phyloP scores from a whole-genome alignment of 2,888 invertebrate species.

The Parochlus steinenii region DNA sequence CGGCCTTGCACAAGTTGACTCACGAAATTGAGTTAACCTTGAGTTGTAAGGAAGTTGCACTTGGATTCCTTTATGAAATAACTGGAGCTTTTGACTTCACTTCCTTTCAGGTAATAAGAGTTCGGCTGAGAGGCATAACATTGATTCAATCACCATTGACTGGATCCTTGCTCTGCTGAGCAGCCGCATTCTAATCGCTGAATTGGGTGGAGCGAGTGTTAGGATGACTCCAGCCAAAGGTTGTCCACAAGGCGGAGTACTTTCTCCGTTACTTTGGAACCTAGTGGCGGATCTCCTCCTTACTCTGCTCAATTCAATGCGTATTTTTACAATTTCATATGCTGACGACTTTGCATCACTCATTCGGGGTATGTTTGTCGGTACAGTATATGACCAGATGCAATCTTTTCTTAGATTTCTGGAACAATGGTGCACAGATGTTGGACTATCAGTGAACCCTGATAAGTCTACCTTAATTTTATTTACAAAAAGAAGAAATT shows the following conservation, averaged over 20 bases:
- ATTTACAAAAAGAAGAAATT: slow-evolving; percentile 5
- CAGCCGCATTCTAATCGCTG: neutral
- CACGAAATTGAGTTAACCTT: slow-evolving; percentile 10
- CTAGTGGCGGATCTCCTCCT: slow-evolving; percentile 18
- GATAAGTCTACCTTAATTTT: slow-evolving; percentile 9
- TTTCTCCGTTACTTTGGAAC: slow-evolving; percentile 20
- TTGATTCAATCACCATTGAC: neutral
- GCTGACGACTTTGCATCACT: neutral
- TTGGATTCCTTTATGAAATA: slow-evolving; percentile 16
- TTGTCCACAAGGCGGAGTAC: slow-evolving; percentile 20
- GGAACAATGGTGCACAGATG: slow-evolving; percentile 8
- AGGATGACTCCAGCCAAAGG: slow-evolving; percentile 13
- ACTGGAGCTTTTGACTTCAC: slow-evolving; percentile 18
- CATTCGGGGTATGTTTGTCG: neutral
- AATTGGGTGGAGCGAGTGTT: neutral
- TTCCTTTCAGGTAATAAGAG: slow-evolving; percentile 12
- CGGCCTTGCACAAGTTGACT: neutral
- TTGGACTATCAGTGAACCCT: slow-evolving; percentile 12
- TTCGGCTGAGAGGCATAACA: neutral
- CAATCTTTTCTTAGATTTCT: neutral
- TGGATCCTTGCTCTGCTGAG: neutral
- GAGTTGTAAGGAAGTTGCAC: slow-evolving; percentile 10
- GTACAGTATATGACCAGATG: neutral
- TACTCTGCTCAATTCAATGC: slow-evolving; percentile 5
- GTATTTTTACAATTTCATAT: neutral